Percentiles rank a stretch among this genome's conserved stretches.
Evolutionary conservation across 2,888 invertebrate genomes (phyloP).

Genomic region (Holacanthella duospinosa): DNA sequence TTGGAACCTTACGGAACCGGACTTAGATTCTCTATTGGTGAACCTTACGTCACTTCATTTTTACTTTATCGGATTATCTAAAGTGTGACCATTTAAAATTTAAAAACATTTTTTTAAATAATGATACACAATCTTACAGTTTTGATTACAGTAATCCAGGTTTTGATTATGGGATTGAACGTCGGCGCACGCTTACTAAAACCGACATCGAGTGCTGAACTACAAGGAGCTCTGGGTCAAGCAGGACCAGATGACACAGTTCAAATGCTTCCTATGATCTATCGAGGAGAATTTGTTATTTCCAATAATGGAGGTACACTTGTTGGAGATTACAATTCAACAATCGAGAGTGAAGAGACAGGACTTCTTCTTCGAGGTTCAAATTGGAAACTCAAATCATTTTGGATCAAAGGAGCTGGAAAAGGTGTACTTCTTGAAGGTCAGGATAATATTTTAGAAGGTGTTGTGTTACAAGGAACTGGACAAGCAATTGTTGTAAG

Average conservation of each 20-base stretch:
- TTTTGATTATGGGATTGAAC: too few relatives aligned
- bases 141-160: too few relatives aligned
- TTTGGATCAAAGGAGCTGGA: conserved; percentile 29
- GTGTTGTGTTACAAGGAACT: conserved; percentile 22
- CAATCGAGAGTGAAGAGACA: conserved; percentile 29
- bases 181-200: too few relatives aligned
- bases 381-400: conserved; percentile 31
- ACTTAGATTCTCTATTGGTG: too few relatives aligned
- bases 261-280: conserved; percentile 28
- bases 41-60: too few relatives aligned
- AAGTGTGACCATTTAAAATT: too few relatives aligned
- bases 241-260: conserved; percentile 32
- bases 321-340: conserved; percentile 32
- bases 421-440: conserved; percentile 33
- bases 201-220: conserved; percentile 22
- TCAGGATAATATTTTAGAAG: conserved; percentile 23
- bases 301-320: conserved; percentile 9
- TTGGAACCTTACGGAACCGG: too few relatives aligned
- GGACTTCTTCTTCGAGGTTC: conserved; percentile 20
- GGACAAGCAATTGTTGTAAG: conserved; percentile 29
- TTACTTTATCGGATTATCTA: too few relatives aligned
- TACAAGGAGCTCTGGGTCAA: conserved; percentile 28
- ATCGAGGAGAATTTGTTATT: conserved; percentile 27
- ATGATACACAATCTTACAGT: not conserved
- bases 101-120: not conserved